Evolutionary conservation across 1,140 invertebrate species (phyloP), one percentile per base, ranked within the genome.

Genomic region (Monochamus saltuarius): DNA sequence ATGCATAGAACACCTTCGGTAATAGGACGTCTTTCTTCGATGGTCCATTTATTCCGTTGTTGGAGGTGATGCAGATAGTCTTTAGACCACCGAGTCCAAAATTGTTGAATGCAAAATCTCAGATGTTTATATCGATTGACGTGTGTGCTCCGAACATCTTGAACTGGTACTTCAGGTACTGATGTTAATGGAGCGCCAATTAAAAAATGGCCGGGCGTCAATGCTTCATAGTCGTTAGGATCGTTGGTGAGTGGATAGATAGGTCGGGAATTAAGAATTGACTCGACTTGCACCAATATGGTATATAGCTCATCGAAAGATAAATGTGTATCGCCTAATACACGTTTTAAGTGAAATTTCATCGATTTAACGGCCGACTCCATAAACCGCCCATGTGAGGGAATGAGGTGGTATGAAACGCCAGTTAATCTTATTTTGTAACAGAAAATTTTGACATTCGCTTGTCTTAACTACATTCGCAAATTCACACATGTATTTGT

Each of bases 201-300:
- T 29, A 59, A 0, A 68, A 49, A 22, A 70, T 17, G 1, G 69
- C 71, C 16, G 29, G 55, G 55, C 16, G 55, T 57, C 17, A 57
- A 57, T 47, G 37, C 29, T 22, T n/a, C 11, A 3, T 51, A 10
- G 29, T 57, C 55, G 14, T 57, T 52, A n/a, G 55, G 55, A 49
- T 57, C 55, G 50, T 19, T 13, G 7, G 55, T 29, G 1, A 57
- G 34, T 37, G 55, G 55, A 49, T 52, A 50, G 10, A 57, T 9
- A 8, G 55, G 55, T 29, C 55, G 40, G 46, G 55, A 57, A 51
- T 57, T 57, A 9, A 57, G 22, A 19, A 46, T 34, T 4, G 16
- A 8, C 19, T 57, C 55, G 10, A 57, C 47, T 14, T 49, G 55
- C 16, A 29, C 19, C 9, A 56, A 13, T 19, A 56, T 14, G 6